phyloP scores from a whole-genome alignment of 2,113 vertebrate species.

The Halichoerus grypus region DNA sequence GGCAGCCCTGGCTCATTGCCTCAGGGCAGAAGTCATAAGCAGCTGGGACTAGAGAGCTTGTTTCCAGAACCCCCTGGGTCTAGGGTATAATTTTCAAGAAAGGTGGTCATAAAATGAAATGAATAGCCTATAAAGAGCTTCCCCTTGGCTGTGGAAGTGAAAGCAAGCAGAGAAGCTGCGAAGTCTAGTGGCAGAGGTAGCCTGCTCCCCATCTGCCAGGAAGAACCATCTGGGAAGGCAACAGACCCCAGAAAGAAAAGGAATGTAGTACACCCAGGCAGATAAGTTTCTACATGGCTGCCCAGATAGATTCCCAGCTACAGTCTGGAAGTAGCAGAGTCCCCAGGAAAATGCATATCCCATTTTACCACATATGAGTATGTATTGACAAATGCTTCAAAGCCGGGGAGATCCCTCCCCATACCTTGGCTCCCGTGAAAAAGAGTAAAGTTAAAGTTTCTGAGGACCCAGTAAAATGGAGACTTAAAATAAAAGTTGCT shows the following conservation, averaged over 20 bases:
- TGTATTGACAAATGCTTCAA: neutral
- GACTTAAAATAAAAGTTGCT: neutral
- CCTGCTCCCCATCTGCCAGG: neutral
- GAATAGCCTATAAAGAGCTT: neutral
- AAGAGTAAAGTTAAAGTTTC: neutral
- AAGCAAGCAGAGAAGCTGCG: neutral
- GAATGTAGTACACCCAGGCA: neutral
- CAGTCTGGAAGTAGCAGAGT: neutral
- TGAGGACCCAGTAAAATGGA: neutral
- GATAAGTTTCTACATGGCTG: neutral
- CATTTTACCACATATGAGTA: neutral
- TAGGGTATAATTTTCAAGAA: neutral
- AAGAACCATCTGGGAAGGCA: neutral
- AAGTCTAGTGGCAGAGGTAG: neutral
- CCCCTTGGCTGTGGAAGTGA: neutral
- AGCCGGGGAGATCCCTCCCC: neutral
- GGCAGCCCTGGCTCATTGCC: neutral
- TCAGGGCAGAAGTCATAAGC: neutral
- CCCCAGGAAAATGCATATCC: neutral
- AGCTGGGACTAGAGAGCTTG: neutral
- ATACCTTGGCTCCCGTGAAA: neutral
- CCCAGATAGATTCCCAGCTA: neutral
- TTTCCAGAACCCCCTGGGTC: neutral
- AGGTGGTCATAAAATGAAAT: neutral
- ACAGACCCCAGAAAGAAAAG: neutral